These are phyloP conservation scores for Agrypnia vestita DNA, from an alignment of 1,140 invertebrate species.

Conservation along the genomic window DNA sequence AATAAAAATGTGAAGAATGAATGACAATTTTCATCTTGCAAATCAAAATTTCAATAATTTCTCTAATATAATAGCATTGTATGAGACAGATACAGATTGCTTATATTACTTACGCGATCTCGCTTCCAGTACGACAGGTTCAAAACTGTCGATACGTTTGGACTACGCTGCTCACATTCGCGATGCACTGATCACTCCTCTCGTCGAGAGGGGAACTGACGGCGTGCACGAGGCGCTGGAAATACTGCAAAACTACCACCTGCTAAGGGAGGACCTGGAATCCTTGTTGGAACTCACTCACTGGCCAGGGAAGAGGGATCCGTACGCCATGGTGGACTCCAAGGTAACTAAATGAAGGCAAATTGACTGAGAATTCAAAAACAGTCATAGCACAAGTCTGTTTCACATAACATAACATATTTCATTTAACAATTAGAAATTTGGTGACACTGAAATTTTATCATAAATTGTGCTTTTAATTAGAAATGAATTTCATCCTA, in stretches of 20 bases:
- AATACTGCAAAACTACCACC: constrained; percentile 87
- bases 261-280: constrained; percentile 93
- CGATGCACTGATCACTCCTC: constrained; percentile 82
- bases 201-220: constrained; percentile 79
- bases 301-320: constrained; percentile 88
- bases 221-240: constrained; percentile 84
- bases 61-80: background rate
- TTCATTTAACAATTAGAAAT: too few relatives aligned
- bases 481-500: too few relatives aligned
- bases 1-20: background rate
- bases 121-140: constrained; percentile 80
- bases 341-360: constrained; percentile 75
- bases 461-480: too few relatives aligned
- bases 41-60: background rate
- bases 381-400: too few relatives aligned
- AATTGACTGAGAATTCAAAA: too few relatives aligned
- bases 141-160: constrained; percentile 83
- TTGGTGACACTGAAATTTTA: too few relatives aligned
- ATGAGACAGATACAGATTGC: too few relatives aligned
- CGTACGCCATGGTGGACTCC: constrained; percentile 82
- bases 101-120: too few relatives aligned
- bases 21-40: background rate
- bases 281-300: constrained; percentile 86
- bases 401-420: too few relatives aligned
- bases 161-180: constrained; percentile 88